Evolutionary conservation across 1,140 invertebrate genomes (phyloP), one percentile per base, ranked within the genome.

Genomic region (Brachystomella parvula): DNA sequence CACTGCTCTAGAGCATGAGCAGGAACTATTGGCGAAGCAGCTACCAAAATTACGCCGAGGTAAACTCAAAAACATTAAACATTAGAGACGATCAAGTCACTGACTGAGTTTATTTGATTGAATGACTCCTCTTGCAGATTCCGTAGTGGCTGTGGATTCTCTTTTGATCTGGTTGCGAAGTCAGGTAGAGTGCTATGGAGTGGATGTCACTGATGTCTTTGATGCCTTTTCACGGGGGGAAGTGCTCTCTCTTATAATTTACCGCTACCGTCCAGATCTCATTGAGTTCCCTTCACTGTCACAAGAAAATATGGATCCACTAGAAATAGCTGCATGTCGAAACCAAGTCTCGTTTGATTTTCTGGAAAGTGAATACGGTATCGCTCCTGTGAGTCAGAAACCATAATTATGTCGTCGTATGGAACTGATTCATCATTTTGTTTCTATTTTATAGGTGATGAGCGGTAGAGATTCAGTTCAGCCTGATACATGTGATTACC

Each of bases 261-360:
- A 87, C 76, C 85, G 87, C 72, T 94, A 94, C 79, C 81, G 90
- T 69, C 92, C 92, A n/a, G 88, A 94, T 80, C 80, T 95, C 24
- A 82, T 95, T 60, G 88, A 92, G 74, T 87, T 86, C 73, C 78
- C 80, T 6, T 61, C 68, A 3, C 67, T 66, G 15, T 65, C 68
- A 12, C 67, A 73, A 62, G 75, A 78, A 70, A 80, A 82, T 33
- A 78, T 92, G 32, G 83, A 85, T 64, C 78, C 83, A 64, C 82
- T 86, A 60, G 85, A 89, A 72, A 76, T 76, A 29, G 76, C 82
- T 17, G 76, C 78, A 35, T 81, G 83, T 71, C 90, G 90, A 76
- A 90, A 90, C 79, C 88, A 92, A 75, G 74, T 89, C 62, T 90
- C 89, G 21, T 92, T 92, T 77, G 86, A 89, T 76, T 83, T 88